Conservation (phyloP, 1,140 invertebrate species). For the Sinonovacula constricta region DNA sequence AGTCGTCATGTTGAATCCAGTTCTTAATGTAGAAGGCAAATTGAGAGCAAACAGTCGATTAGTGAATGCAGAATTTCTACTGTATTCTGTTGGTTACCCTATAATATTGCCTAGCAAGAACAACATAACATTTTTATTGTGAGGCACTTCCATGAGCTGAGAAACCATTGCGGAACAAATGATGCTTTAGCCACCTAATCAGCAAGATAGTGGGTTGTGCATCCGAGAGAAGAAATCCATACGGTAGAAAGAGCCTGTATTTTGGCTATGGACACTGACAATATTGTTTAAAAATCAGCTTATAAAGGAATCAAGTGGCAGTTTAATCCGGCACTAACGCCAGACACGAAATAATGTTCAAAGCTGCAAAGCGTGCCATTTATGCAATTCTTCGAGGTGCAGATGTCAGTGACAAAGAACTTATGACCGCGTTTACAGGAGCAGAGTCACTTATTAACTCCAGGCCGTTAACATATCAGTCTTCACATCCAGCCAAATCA, state of each 20-base stretch:
- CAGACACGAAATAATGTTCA: conserved; percentile 17
- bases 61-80: neutral
- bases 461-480: conserved; percentile 28
- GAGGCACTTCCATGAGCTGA: neutral
- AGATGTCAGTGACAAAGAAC: too few species aligned
- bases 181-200: neutral
- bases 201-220: neutral
- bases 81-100: neutral
- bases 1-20: neutral
- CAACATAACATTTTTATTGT: neutral
- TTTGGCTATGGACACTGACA: neutral
- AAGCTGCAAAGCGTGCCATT: too few species aligned
- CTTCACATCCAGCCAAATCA: conserved; percentile 28
- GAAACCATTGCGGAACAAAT: conserved; percentile 1
- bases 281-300: neutral
- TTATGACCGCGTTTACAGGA: conserved; percentile 19
- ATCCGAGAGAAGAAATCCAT: neutral
- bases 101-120: conserved; percentile 1
- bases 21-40: neutral
- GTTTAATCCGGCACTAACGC: conserved; percentile 31
- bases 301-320: conserved; percentile 19
- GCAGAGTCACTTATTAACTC: conserved; percentile 26
- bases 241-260: conserved; percentile 26
- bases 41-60: neutral
- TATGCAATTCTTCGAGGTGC: too few species aligned